A percentile compares a stretch with the other conserved stretches of the same genome.
Evolutionary conservation across 2,113 vertebrate genomes (phyloP).

Genomic region (Spea bombifrons): DNA sequence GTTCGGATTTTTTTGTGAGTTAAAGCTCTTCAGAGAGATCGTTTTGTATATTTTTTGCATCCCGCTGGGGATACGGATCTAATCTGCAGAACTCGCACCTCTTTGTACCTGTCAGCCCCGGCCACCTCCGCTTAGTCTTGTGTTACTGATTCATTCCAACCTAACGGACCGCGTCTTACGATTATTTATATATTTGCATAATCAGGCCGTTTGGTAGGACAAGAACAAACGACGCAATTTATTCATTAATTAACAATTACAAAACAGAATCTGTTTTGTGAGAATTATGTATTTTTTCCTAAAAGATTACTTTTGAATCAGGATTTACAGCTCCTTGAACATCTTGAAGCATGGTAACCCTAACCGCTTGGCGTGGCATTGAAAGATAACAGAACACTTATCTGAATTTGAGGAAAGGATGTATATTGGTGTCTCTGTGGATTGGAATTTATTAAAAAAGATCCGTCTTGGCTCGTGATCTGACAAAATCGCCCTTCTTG

Average conservation of each 20-base stretch:
- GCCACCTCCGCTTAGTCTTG: constrained; percentile 10
- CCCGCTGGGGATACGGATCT: constrained; percentile 20
- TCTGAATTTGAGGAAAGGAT: no score
- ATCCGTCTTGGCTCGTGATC: no score
- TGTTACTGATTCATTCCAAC: constrained; percentile 14
- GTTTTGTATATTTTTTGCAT: constrained; percentile 17
- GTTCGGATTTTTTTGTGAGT: constrained; percentile 26
- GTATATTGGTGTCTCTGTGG: no score
- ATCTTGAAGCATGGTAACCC: not conserved
- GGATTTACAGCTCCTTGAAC: constrained; percentile 8
- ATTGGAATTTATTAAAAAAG: no score
- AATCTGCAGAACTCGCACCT: not conserved
- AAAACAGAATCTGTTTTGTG: not conserved
- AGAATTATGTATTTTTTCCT: no score
- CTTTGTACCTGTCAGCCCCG: not conserved
- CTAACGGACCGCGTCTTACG: constrained; percentile 32
- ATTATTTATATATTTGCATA: constrained; percentile 40
- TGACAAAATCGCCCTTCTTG: no score
- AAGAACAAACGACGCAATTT: constrained; percentile 38
- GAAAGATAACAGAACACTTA: no score
- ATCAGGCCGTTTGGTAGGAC: constrained; percentile 15
- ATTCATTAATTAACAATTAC: constrained; percentile 26
- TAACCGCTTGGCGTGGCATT: no score
- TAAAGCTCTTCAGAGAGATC: constrained; percentile 13
- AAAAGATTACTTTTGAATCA: not conserved